Evolutionary conservation across 2,797 vertebrate species (phyloP), one percentile per base, ranked within the genome.

Genomic region (Enteromius radiatus): DNA sequence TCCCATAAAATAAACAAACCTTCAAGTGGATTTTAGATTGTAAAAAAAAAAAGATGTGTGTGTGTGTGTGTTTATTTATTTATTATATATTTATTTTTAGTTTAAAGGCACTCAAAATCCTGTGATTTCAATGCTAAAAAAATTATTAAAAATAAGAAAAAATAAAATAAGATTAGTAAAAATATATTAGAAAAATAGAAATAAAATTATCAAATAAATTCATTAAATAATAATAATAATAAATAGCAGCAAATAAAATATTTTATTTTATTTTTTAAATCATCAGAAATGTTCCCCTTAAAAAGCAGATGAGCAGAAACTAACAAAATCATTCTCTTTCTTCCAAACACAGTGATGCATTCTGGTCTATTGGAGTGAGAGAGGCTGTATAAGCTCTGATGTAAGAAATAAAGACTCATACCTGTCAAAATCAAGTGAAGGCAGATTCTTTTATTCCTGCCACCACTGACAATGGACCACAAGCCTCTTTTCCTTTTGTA

Each of bases 371-470:
- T 61, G n/a, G 56, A 41, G 1, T 14, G 47, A 33, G 47, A 65
- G 21, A n/a, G 26, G 0, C 10, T 47, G 1, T 65, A 33, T 31
- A 49, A 8, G 17, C 77, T 75, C 59, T 7, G 64, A 67, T 45
- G 54, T 76, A 36, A 5, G 19, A 70, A 77, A 47, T 45, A 15
- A 28, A 82, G 31, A 31, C 81, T 41, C 81, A 23, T 76, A 79
- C 81, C 76, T 81, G 84, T 85, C 84, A 82, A 41, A 14, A 31
- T 19, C 52, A 78, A 52, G 19, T 65, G 52, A 83, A 82, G 71
- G 28, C 28, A 75, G 70, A 69, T 43, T 38, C 68, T 63, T 84
- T 79, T 76, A 82, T 82, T 82, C 63, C 80, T 70, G 26, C 26
- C 85, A 70, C 43, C 33, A 21, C 61, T 41, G 70, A 86, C 77